Percentiles rank a stretch among this genome's conserved stretches.
phyloP scores from a whole-genome alignment of 2,888 invertebrate genomes.

The Himalopsyche anomala region DNA sequence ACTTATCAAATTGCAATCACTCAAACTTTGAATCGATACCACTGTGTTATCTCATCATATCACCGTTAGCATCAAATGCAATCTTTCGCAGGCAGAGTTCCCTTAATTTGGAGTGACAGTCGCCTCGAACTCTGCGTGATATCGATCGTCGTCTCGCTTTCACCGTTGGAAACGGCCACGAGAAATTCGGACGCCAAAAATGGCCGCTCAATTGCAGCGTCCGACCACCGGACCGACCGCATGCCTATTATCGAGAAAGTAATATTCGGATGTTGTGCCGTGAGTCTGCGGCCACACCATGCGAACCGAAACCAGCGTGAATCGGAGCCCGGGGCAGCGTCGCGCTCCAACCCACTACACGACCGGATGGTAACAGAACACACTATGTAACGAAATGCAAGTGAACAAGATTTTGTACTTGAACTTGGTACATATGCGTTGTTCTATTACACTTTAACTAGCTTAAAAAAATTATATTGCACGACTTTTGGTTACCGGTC shows the following conservation, averaged over 20 bases:
- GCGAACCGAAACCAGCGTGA: not conserved
- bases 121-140: not conserved
- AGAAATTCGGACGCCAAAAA: constrained; percentile 57
- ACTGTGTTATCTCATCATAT: not conserved
- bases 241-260: constrained; percentile 60
- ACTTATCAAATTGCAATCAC: not conserved
- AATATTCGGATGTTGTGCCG: constrained; percentile 41
- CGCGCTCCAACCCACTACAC: constrained; percentile 1
- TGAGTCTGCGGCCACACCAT: constrained; percentile 49
- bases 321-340: not conserved
- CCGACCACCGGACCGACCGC: constrained; percentile 48
- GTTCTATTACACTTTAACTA: too few relatives aligned
- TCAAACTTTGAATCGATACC: not conserved
- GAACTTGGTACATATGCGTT: too few relatives aligned
- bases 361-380: constrained; percentile 7
- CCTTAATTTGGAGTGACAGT: constrained; percentile 54
- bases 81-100: constrained; percentile 37
- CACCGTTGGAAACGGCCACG: constrained; percentile 55
- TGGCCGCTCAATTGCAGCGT: constrained; percentile 56
- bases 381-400: constrained; percentile 29
- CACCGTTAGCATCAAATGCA: not conserved
- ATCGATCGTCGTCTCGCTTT: constrained; percentile 52
- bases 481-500: too few relatives aligned
- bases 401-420: not conserved
- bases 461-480: too few relatives aligned